These are phyloP conservation scores for Pleuronectes platessa DNA, from an alignment of 2,113 vertebrate genomes.

Conservation along the genomic window DNA sequence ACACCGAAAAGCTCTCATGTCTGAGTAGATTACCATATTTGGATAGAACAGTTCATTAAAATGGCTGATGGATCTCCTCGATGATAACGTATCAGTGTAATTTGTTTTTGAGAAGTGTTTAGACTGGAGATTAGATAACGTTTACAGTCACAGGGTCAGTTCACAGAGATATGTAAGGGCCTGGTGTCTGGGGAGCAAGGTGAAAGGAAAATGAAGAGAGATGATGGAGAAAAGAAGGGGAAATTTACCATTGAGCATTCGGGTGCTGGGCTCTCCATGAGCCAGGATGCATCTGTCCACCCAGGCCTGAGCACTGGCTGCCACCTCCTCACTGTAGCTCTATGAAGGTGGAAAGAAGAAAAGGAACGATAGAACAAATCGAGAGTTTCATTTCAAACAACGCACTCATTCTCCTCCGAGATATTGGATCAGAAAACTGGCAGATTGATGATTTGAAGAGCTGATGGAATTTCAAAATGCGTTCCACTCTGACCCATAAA, in stretches of 20 bases:
- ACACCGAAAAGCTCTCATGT: constrained; percentile 28
- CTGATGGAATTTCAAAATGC: not conserved
- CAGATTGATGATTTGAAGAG: constrained; percentile 4
- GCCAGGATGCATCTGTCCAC: constrained; percentile 62
- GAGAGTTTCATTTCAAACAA: not conserved
- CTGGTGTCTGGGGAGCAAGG: no score
- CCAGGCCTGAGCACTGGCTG: constrained; percentile 68
- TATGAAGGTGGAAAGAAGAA: constrained; percentile 21
- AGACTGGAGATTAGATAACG: constrained; percentile 42
- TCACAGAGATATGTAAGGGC: constrained; percentile 6
- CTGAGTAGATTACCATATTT: constrained; percentile 5
- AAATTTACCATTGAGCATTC: constrained; percentile 58
- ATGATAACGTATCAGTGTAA: constrained; percentile 31
- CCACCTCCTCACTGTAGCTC: constrained; percentile 66
- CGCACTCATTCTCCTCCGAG: no score
- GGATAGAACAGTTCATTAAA: constrained; percentile 34
- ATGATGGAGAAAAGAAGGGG: not conserved
- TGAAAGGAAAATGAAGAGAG: not conserved
- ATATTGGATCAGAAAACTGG: constrained; percentile 1
- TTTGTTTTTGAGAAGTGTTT: constrained; percentile 30
- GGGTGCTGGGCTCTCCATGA: constrained; percentile 63
- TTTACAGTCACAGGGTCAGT: constrained; percentile 9
- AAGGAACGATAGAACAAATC: not conserved
- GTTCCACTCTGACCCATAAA: not conserved
- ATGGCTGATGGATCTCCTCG: not conserved